A percentile compares a stretch with the other conserved stretches of the same genome.
phyloP scores from a whole-genome alignment of 1,140 invertebrate species.

The Macrosteles quadrilineatus region DNA sequence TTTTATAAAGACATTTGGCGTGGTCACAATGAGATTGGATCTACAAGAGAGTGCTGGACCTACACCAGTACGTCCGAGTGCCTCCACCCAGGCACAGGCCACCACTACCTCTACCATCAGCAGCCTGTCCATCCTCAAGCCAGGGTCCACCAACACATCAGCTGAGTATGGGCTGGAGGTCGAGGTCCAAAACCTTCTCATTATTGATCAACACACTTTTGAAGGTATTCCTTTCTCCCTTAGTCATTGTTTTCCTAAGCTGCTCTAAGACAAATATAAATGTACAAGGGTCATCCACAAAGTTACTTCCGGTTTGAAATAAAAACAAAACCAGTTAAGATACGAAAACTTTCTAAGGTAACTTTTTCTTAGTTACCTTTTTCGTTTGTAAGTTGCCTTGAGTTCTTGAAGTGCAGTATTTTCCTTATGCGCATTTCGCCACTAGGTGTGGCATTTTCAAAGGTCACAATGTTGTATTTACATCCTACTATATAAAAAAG shows the following conservation, averaged over 20 bases:
- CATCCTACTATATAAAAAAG: too few relatives aligned
- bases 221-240: constrained; percentile 66
- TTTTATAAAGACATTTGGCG: constrained; percentile 90
- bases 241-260: background rate
- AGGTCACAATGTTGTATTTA: too few relatives aligned
- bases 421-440: too few relatives aligned
- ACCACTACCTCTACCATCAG: constrained; percentile 54
- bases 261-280: too few relatives aligned
- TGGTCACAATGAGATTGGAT: constrained; percentile 88
- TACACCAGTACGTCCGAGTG: constrained; percentile 69
- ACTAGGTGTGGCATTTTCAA: too few relatives aligned
- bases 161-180: constrained; percentile 78
- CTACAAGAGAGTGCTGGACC: constrained; percentile 71
- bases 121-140: constrained; percentile 50
- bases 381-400: too few relatives aligned
- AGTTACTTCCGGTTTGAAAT: too few relatives aligned
- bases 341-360: too few relatives aligned
- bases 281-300: too few relatives aligned
- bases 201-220: constrained; percentile 97
- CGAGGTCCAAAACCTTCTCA: constrained; percentile 88
- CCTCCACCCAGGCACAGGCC: constrained; percentile 72
- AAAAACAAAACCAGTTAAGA: too few relatives aligned
- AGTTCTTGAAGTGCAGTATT: too few relatives aligned
- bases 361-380: too few relatives aligned
- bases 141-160: constrained; percentile 48